Evolutionary conservation across 2,888 invertebrate genomes (phyloP).

Genomic region (Apodemia mormo): DNA sequence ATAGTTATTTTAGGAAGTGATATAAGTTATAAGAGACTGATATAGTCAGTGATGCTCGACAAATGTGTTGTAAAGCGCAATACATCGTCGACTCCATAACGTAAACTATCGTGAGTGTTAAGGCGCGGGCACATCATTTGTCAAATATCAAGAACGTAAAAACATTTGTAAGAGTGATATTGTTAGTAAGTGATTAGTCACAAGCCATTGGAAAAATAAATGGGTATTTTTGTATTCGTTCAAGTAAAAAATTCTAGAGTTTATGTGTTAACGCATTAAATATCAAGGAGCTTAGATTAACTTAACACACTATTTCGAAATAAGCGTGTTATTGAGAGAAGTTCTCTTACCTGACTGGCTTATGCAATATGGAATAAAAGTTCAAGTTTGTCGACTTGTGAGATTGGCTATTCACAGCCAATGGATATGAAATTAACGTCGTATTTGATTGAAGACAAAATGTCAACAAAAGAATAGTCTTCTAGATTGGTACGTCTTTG

Average conservation of each 20-base stretch:
- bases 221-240: not conserved
- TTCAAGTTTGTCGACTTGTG: too few relatives aligned
- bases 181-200: not conserved
- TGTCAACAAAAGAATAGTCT: too few relatives aligned
- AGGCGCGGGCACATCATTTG: not conserved
- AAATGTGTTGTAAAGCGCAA: conserved; percentile 9
- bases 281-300: not conserved
- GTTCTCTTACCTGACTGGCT: too few relatives aligned
- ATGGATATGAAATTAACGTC: too few relatives aligned
- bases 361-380: too few relatives aligned
- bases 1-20: conserved; percentile 9
- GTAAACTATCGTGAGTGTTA: conserved; percentile 14
- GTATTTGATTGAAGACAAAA: too few relatives aligned
- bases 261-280: not conserved
- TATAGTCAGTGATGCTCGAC: conserved; percentile 2
- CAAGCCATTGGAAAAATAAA: too few relatives aligned
- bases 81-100: conserved; percentile 28
- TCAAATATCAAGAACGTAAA: not conserved
- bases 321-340: too few relatives aligned
- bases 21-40: conserved; percentile 12
- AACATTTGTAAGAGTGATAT: not conserved
- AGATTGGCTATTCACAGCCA: too few relatives aligned
- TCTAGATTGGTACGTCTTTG: too few relatives aligned
- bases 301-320: not conserved
- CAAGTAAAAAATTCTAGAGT: not conserved